Evolutionary conservation across 2,888 invertebrate genomes (phyloP), one percentile per base, ranked within the genome.

Genomic region (Agrilus cyanescens): DNA sequence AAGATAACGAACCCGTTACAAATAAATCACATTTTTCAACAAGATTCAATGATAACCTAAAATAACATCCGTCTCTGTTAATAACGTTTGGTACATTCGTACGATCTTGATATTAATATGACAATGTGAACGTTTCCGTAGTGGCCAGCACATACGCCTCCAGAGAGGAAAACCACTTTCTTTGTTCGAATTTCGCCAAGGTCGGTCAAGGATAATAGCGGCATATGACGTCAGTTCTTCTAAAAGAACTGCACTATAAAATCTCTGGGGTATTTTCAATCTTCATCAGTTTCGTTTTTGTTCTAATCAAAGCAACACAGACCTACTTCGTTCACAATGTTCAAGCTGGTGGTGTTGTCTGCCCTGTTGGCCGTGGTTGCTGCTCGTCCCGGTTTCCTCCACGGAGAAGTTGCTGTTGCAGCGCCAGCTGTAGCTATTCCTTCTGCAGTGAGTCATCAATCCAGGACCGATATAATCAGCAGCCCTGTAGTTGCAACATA

Each of bases 301-400:
- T 35, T 30, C 4, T 34, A 16, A 36, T 16, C 12, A 37, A 31
- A 40, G 25, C 39, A 44, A 70, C 71, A 71, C 71, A 71, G 72
- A 72, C 72, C 67, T 65, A 12, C 32, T 25, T 25, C 8, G 25
- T 68, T 40, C 15, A 45, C 44, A 20, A 47, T 47, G 47, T 45
- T 45, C n/a, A 45, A 69, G 69, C 61, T 72, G 75, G 74, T 75
- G 72, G 75, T 75, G 68, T 75, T 76, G 61, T 72, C 73, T 65
- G 71, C 73, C 64, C 62, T 76, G 46, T 64, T 70, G 56, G 69
- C 74, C 44, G 69, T 72, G 60, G 74, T 70, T 43, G 68, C 69
- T 56, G 75, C 74, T 54, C 41, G 40, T 14, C 47, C 47, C 40
- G 1, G 41, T 35, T 20, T n/a, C 29, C 32, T 38, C 12, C 46